phyloP scores from a whole-genome alignment of 2,113 vertebrate species.

The Tupaia chinensis region DNA sequence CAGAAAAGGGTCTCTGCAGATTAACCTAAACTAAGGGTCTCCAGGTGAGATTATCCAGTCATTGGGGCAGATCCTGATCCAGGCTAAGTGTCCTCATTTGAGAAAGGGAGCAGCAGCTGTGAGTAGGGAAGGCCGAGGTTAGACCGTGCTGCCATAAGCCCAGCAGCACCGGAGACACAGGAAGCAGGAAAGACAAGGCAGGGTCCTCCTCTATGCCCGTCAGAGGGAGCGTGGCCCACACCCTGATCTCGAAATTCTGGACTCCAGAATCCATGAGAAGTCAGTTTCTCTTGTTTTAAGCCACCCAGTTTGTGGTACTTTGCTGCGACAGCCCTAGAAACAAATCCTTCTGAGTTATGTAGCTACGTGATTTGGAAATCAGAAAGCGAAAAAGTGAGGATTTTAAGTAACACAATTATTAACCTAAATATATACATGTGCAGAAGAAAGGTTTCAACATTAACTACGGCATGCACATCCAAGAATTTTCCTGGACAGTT shows the following conservation, averaged over 20 bases:
- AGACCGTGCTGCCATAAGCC: no score
- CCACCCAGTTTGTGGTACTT: no score
- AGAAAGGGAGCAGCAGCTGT: background rate
- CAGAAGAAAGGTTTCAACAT: constrained; percentile 23
- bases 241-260: background rate
- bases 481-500: background rate
- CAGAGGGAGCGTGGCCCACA: accelerated
- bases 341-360: no score
- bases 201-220: background rate
- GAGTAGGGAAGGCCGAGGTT: background rate
- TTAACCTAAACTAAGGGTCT: background rate
- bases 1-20: background rate
- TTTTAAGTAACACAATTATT: background rate
- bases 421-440: constrained; percentile 49
- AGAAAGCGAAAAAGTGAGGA: background rate
- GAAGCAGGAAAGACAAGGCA: background rate
- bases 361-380: background rate
- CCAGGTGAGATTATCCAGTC: background rate
- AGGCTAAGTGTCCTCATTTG: background rate
- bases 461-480: background rate
- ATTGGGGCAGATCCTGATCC: background rate
- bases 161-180: accelerated
- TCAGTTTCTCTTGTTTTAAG: background rate
- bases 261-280: background rate
- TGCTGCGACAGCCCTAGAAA: background rate